Percentiles rank a stretch among this genome's conserved stretches.
phyloP scores from a whole-genome alignment of 2,797 vertebrate species.

The Orientallactaga sibirica region DNA sequence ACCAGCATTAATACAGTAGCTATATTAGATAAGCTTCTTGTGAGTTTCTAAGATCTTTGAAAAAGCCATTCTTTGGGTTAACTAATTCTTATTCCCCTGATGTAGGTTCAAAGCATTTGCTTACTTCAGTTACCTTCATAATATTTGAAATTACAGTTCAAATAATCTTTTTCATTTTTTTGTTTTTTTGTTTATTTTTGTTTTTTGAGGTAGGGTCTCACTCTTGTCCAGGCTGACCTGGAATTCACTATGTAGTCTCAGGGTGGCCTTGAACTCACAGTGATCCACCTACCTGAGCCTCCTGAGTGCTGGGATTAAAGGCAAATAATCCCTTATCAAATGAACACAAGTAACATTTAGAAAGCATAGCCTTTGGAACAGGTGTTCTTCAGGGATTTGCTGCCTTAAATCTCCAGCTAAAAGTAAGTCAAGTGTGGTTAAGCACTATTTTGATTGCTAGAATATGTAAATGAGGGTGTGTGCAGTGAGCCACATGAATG shows the following conservation, averaged over 20 bases:
- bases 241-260: no score
- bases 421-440: not conserved
- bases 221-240: no score
- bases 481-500: not conserved
- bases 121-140: not conserved
- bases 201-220: no score
- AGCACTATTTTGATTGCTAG: not conserved
- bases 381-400: not conserved
- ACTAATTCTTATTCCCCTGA: not conserved
- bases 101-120: not conserved
- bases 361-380: not conserved
- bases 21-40: not conserved
- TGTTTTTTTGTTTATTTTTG: no score
- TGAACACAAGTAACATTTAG: not conserved
- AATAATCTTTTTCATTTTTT: no score
- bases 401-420: not conserved
- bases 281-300: no score
- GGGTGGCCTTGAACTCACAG: no score
- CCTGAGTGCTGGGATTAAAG: no score
- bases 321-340: not conserved
- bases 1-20: not conserved
- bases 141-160: not conserved
- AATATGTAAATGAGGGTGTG: not conserved
- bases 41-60: not conserved
- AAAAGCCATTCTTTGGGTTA: not conserved